Evolutionary conservation across 2,888 invertebrate species (phyloP).

Genomic region (Phorcus lineatus): DNA sequence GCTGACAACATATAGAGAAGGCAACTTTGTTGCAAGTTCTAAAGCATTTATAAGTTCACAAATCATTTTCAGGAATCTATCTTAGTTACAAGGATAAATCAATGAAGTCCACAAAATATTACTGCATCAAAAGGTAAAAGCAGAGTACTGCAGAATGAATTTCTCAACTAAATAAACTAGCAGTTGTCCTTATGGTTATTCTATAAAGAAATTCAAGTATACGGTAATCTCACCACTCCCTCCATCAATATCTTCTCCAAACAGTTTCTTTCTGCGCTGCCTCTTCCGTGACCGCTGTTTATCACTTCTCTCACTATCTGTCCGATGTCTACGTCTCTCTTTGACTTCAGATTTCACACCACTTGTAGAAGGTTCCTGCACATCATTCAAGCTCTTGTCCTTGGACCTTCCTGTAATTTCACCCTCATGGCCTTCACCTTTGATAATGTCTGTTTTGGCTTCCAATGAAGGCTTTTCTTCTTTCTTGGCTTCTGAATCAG

Average conservation of each 20-base stretch:
- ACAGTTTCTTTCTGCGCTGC: not conserved
- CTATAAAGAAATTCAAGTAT: not conserved
- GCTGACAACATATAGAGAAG: not conserved
- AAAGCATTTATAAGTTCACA: too few species aligned
- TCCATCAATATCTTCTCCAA: slow-evolving; percentile 1
- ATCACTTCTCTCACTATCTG: not conserved
- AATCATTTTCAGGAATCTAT: too few species aligned
- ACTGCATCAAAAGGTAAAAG: not conserved
- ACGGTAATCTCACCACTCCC: not conserved
- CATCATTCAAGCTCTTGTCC: not conserved
- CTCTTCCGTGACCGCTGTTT: not conserved
- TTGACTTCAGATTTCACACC: not conserved
- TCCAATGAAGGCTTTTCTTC: not conserved
- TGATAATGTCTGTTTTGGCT: not conserved
- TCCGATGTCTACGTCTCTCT: not conserved
- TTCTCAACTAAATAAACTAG: too few species aligned
- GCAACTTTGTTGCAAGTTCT: not conserved
- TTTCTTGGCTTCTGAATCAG: not conserved
- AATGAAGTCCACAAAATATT: too few species aligned
- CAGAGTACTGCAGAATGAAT: too few species aligned
- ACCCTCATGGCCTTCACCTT: not conserved
- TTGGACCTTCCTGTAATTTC: not conserved
- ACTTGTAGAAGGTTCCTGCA: not conserved
- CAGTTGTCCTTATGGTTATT: not conserved
- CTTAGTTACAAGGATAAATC: too few species aligned